A percentile compares a stretch with the other conserved stretches of the same genome.
phyloP scores from a whole-genome alignment of 2,113 vertebrate genomes.

The Pyxicephalus adspersus region DNA sequence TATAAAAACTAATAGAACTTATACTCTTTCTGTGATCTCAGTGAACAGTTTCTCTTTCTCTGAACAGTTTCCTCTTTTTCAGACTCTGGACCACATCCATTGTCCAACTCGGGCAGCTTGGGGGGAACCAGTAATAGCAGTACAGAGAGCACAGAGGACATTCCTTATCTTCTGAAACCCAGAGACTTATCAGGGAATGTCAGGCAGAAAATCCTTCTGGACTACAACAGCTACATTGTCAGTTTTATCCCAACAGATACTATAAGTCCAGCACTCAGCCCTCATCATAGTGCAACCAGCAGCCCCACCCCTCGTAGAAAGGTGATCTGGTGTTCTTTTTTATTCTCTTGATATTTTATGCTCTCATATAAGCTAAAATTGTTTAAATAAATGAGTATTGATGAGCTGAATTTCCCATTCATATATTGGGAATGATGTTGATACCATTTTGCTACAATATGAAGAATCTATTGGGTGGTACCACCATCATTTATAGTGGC shows the following conservation, averaged over 20 bases:
- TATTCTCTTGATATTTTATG: not conserved
- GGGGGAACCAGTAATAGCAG: conserved; percentile 64
- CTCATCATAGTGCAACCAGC: conserved; percentile 63
- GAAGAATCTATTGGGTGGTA: too few relatives aligned
- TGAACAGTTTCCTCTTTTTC: not conserved
- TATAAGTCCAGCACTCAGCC: conserved; percentile 65
- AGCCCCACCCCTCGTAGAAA: conserved; percentile 67
- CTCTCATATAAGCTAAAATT: too few relatives aligned
- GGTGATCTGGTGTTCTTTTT: conserved; percentile 6
- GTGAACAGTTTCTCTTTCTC: too few relatives aligned
- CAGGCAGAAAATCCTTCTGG: conserved; percentile 70
- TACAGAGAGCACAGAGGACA: conserved; percentile 73
- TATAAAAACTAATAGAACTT: too few relatives aligned
- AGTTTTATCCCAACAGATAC: conserved; percentile 65
- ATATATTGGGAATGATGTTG: too few relatives aligned
- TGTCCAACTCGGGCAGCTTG: conserved; percentile 8
- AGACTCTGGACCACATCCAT: not conserved
- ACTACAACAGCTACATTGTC: conserved; percentile 82
- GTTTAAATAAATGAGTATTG: too few relatives aligned
- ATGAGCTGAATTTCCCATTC: too few relatives aligned
- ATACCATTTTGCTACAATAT: too few relatives aligned
- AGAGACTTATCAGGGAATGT: conserved; percentile 59
- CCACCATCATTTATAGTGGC: too few relatives aligned
- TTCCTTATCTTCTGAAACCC: conserved; percentile 60
- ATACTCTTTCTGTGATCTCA: too few relatives aligned